A percentile compares a stretch with the other conserved stretches of the same genome.
phyloP scores from a whole-genome alignment of 2,797 vertebrate genomes.

The Oreonectes daqikongensis region DNA sequence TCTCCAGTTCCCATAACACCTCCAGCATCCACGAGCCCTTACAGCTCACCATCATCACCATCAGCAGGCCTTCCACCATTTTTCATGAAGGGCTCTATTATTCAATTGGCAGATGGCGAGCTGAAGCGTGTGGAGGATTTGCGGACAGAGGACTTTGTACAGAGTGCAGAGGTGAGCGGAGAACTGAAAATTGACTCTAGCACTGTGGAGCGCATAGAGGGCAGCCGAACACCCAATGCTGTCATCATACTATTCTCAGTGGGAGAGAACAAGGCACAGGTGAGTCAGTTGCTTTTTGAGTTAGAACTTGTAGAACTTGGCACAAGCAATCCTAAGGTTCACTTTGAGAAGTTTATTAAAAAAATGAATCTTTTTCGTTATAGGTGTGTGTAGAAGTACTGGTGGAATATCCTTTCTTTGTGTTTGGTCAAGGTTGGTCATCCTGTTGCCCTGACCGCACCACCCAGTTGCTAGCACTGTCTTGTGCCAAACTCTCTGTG shows the following conservation, averaged over 20 bases:
- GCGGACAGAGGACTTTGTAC: conserved; percentile 98
- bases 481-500: conserved; percentile 96
- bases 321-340: background rate
- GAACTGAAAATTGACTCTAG: conserved; percentile 98
- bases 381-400: conserved; percentile 98
- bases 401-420: conserved; percentile 99
- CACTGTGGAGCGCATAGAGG: conserved; percentile 95
- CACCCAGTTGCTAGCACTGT: conserved; percentile 95
- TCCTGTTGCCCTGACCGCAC: conserved; percentile 97
- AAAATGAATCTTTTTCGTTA: conserved; percentile 32
- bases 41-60: conserved; percentile 69
- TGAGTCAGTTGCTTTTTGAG: conserved; percentile 63
- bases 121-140: conserved; percentile 98
- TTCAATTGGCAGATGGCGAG: conserved; percentile 96
- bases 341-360: background rate
- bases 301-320: background rate
- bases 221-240: conserved; percentile 87
- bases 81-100: conserved; percentile 96
- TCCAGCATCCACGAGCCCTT: conserved; percentile 70
- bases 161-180: conserved; percentile 95
- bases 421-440: conserved; percentile 99
- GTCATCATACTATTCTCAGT: conserved; percentile 97
- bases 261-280: conserved; percentile 97
- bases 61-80: conserved; percentile 84
- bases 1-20: conserved; percentile 72